Percentiles rank a stretch among this genome's conserved stretches.
Evolutionary conservation across 2,113 vertebrate genomes (phyloP).

Genomic region (Elanoides forficatus): DNA sequence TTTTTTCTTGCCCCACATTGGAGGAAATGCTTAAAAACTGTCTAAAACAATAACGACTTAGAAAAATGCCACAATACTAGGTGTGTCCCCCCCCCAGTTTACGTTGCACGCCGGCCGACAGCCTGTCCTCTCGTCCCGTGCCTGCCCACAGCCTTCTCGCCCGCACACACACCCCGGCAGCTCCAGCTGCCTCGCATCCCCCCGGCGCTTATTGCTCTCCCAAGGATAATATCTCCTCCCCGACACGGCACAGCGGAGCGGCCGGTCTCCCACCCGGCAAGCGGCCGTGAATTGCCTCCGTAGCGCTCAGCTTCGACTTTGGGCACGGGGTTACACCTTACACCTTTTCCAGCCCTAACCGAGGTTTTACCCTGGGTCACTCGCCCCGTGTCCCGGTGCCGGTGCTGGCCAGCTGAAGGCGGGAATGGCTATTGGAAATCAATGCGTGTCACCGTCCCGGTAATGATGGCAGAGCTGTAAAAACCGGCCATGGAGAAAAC

Average conservation of each 20-base stretch:
- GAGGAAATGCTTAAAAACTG: background rate
- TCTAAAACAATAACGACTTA: too few relatives aligned
- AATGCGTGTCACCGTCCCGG: background rate
- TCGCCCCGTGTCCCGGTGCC: background rate
- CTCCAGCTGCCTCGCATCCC: background rate
- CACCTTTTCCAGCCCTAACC: background rate
- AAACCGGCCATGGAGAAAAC: background rate
- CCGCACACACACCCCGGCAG: background rate
- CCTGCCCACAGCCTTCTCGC: background rate
- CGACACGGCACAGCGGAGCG: background rate
- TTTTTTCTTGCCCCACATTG: accelerated
- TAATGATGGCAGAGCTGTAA: background rate
- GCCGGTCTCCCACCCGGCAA: background rate
- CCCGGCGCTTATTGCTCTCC: too few relatives aligned
- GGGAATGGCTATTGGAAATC: background rate
- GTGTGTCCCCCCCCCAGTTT: background rate
- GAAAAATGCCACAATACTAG: background rate
- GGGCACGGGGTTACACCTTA: background rate
- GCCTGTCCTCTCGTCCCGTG: background rate
- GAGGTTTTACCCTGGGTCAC: background rate
- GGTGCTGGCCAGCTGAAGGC: background rate
- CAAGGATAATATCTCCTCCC: accelerated
- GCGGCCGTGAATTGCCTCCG: background rate
- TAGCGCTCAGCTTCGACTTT: accelerated
- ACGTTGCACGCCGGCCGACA: accelerated